These are phyloP conservation scores for Monochamus saltuarius DNA, from an alignment of 1,140 invertebrate species.

Conservation along the genomic window DNA sequence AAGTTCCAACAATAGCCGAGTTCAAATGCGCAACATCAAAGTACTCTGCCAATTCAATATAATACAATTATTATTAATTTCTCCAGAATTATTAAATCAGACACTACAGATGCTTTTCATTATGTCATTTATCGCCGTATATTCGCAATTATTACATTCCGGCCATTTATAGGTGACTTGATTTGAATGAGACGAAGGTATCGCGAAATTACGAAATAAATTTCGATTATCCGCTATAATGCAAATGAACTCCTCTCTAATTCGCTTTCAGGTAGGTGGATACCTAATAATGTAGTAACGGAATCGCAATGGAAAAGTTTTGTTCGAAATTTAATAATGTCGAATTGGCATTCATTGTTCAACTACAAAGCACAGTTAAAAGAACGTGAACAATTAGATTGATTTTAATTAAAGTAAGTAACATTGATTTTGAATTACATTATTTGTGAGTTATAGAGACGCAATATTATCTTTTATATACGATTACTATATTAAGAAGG, in stretches of 20 bases:
- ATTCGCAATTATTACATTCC: conserved; percentile 37
- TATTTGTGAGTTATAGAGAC: no score
- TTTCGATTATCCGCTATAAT: conserved; percentile 3
- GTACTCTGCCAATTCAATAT: conserved; percentile 40
- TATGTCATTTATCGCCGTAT: conserved; percentile 31
- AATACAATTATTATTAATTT: conserved; percentile 46
- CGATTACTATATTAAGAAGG: no score
- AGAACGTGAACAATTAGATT: no score
- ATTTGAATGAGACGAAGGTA: conserved; percentile 20
- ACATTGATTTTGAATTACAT: no score
- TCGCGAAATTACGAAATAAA: conserved; percentile 3
- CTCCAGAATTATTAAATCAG: conserved; percentile 44
- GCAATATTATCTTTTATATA: neutral
- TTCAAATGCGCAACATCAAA: conserved; percentile 42
- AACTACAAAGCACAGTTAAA: no score
- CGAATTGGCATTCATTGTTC: no score
- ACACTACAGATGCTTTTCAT: conserved; percentile 36
- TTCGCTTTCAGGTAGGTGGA: neutral
- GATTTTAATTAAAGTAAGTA: no score
- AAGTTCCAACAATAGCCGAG: conserved; percentile 31
- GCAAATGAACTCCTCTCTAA: conserved; percentile 10
- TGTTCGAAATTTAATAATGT: no score
- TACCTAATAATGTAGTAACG: no score
- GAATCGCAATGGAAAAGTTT: no score
- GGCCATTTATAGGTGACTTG: conserved; percentile 25